Evolutionary conservation across 2,113 vertebrate genomes (phyloP).

Genomic region (Antigone vipio): DNA sequence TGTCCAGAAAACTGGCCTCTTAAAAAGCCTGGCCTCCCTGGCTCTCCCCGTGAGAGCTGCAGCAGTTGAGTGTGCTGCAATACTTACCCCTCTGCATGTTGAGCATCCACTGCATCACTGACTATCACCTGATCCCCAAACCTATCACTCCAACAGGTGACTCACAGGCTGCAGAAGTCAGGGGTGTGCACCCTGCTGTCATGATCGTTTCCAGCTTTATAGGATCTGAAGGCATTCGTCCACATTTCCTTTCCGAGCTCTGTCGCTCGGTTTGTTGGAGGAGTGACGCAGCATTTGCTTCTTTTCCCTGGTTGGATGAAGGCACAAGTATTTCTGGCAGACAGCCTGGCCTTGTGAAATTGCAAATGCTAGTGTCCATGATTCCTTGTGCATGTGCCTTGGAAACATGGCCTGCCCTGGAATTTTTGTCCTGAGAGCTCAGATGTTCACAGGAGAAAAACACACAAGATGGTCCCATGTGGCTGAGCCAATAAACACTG

Average conservation of each 20-base stretch:
- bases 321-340: conserved; percentile 34
- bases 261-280: neutral
- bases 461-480: neutral
- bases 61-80: neutral
- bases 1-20: neutral
- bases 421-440: conserved; percentile 24
- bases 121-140: neutral
- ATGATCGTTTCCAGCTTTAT: neutral
- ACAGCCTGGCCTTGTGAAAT: neutral
- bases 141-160: neutral
- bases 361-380: neutral
- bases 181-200: neutral
- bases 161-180: neutral
- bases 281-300: conserved; percentile 11
- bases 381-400: neutral
- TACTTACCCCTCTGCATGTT: neutral
- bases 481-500: neutral
- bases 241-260: neutral
- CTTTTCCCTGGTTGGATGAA: conserved; percentile 28
- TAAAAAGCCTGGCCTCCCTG: neutral
- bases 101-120: neutral
- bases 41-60: neutral
- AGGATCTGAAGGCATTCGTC: neutral
- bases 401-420: neutral
- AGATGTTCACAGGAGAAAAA: neutral